Evolutionary conservation across 1,140 invertebrate species (phyloP), one percentile per base, ranked within the genome.

Genomic region (Temnothorax curvispinosus): DNA sequence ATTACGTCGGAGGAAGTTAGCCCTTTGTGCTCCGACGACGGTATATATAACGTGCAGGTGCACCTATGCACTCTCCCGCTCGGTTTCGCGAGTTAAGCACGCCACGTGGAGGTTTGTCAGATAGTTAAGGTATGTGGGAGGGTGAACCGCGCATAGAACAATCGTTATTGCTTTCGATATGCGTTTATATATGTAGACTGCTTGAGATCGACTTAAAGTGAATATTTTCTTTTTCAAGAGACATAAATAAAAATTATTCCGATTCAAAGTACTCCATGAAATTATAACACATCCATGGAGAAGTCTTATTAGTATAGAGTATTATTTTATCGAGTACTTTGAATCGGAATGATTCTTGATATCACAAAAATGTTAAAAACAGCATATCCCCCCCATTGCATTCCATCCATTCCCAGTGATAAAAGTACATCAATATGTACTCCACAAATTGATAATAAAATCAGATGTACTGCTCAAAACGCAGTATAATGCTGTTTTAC

Each of bases 1-100:
- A 84, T 84, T 84, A 80, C 77, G 62, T 80, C 77, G 77, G 32
- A 84, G 80, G 69, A 84, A 84, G 80, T 84, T 84, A 38, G 80
- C 69, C 54, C 69, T 84, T 84, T 84, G 80, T 84, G 69, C n/a
- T 47, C 11, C 21, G 38, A 38, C 50, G 58, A 38, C 72, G 80
- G 85, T 13, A 65, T 81, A 74, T 54, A 56, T 64, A 71, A 9
- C 32, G 35, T 11, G 47, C 78, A 58, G 54, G 65, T 82, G 58
- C 69, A 81, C 44, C 41, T 69, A 32, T 76, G n/a, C 41, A 56
- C 65, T 50, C 65, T 50, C 35, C 32, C 75, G 47, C 18, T 38
- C 78, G 4, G 15, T 60, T 50, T 75, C 11, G 69, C 69, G 65
- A 81, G 27, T 58, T 75, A 60, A 60, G 18, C 67, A 41, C 80